These are phyloP conservation scores for Ameiurus melas DNA, from an alignment of 2,113 vertebrate species.

Conservation along the genomic window DNA sequence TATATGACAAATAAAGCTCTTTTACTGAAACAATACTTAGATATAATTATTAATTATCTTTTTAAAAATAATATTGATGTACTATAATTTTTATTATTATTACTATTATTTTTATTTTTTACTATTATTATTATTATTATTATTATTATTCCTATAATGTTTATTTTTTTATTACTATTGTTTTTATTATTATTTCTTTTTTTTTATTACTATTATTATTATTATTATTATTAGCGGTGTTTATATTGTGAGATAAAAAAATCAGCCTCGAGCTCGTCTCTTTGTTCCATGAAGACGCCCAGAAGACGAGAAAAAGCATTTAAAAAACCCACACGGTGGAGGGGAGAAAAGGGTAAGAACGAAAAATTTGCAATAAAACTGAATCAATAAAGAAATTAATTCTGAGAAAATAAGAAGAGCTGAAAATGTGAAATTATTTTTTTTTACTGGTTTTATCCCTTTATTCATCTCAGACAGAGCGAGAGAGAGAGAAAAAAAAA, in stretches of 20 bases:
- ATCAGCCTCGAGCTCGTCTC: slow-evolving; percentile 38
- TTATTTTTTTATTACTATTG: no score
- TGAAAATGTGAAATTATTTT: background rate
- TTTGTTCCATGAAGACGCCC: slow-evolving; percentile 65
- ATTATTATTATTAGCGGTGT: background rate
- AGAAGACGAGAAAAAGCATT: background rate
- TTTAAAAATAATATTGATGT: background rate
- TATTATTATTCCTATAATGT: no score
- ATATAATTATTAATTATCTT: background rate
- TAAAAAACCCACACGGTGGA: slow-evolving; percentile 29
- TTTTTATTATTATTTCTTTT: no score
- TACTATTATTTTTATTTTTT: no score
- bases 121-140: no score
- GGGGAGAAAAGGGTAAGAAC: background rate
- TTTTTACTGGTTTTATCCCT: background rate
- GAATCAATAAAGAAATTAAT: background rate
- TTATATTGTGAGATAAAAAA: background rate
- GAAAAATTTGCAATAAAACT: background rate
- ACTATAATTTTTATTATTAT: background rate
- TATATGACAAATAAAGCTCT: background rate
- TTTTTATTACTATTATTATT: background rate
- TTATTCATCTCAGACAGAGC: background rate
- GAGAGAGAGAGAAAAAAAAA: background rate
- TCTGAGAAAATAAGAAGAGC: background rate
- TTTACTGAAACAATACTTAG: background rate